A percentile compares a stretch with the other conserved stretches of the same genome.
Evolutionary conservation across 2,113 vertebrate species (phyloP).

Genomic region (Platycercus adscitus): DNA sequence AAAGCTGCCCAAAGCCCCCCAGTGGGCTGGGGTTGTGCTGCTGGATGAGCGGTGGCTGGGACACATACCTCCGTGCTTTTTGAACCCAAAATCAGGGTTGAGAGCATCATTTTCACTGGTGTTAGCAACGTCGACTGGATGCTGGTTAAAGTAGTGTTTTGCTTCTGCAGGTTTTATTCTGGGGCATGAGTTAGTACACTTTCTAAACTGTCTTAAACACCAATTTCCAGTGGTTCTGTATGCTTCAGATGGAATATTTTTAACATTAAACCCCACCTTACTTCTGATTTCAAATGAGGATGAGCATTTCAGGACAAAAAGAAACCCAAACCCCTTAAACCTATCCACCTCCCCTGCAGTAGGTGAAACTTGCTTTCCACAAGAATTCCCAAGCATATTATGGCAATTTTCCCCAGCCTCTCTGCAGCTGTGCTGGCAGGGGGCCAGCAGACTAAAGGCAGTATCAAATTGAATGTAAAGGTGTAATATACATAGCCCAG

Average conservation of each 20-base stretch:
- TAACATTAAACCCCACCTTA: neutral
- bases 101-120: neutral
- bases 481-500: constrained; percentile 62
- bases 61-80: neutral
- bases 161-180: neutral
- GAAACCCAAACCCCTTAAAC: neutral
- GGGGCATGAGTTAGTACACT: neutral
- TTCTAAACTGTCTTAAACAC: neutral
- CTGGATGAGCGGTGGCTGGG: neutral
- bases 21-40: fast-evolving
- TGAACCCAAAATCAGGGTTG: neutral
- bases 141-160: neutral
- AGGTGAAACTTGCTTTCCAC: constrained; percentile 46
- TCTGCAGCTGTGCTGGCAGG: constrained; percentile 56
- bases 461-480: constrained; percentile 52
- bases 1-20: fast-evolving
- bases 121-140: neutral
- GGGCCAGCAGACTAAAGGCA: constrained; percentile 45
- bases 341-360: neutral
- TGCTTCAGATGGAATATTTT: neutral
- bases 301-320: constrained; percentile 16
- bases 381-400: constrained; percentile 59
- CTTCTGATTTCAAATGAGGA: neutral
- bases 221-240: neutral
- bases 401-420: constrained; percentile 33